Conservation (phyloP, 2,888 invertebrate genomes). For the Lucinisca nassula region DNA sequence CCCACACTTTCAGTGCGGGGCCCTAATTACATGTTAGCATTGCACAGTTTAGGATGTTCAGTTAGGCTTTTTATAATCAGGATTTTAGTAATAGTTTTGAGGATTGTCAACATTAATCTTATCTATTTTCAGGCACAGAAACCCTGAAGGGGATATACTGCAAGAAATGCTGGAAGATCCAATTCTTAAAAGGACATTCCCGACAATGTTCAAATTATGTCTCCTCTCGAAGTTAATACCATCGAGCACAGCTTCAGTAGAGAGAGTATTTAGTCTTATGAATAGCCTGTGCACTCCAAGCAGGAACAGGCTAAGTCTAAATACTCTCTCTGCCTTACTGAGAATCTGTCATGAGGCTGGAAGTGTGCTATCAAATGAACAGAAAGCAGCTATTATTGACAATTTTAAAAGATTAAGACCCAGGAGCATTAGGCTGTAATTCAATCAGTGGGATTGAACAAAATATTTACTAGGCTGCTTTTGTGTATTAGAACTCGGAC, state of each 20-base stretch:
- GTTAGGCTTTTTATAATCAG: neutral
- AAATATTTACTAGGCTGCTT: no score
- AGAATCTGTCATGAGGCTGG: neutral
- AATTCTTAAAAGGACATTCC: neutral
- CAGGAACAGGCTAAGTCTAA: neutral
- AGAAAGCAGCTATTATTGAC: no score
- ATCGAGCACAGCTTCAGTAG: neutral
- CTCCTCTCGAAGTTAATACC: neutral
- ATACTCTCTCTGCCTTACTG: neutral
- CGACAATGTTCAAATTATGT: neutral
- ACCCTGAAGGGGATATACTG: neutral
- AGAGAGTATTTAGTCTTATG: neutral
- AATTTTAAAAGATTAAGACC: no score
- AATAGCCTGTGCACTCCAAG: neutral
- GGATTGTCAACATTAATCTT: neutral
- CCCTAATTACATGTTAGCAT: neutral
- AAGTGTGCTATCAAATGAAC: no score
- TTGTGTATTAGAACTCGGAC: no score
- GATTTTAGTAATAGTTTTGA: neutral
- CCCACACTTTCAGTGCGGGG: no score
- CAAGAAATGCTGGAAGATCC: neutral
- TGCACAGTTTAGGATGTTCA: neutral
- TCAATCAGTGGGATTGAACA: no score
- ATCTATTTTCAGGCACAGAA: neutral
- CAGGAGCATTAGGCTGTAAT: no score